Evolutionary conservation across 2,113 vertebrate genomes (phyloP).

Genomic region (Dermatemys mawii): DNA sequence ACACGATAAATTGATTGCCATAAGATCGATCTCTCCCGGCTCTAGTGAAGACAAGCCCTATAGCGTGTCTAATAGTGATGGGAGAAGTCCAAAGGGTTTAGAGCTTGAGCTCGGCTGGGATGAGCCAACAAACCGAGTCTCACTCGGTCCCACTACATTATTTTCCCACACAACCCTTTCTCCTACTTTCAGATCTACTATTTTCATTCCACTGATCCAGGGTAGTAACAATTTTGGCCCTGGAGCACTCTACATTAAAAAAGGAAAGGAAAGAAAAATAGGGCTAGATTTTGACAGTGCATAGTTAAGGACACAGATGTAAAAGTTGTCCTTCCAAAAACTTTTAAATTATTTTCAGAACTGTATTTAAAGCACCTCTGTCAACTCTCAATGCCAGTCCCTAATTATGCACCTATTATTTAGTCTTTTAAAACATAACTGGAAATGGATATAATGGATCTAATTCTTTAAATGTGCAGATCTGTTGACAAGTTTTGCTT

Average conservation of each 20-base stretch:
- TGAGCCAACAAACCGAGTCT: not conserved
- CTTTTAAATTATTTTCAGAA: conserved; percentile 18
- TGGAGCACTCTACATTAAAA: not conserved
- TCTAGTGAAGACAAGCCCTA: too few relatives aligned
- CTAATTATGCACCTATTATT: not conserved
- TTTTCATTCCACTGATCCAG: not conserved
- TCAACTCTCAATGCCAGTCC: not conserved
- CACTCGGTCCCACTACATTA: not conserved
- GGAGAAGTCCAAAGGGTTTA: not conserved
- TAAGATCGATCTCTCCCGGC: too few relatives aligned
- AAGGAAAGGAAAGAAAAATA: not conserved
- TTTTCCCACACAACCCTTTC: not conserved
- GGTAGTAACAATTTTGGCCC: not conserved
- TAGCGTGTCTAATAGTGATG: not conserved
- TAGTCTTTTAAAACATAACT: not conserved
- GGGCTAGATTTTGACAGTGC: not conserved
- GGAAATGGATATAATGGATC: not conserved
- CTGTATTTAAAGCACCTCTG: not conserved
- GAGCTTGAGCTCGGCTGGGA: not conserved
- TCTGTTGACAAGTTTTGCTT: not conserved
- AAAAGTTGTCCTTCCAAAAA: not conserved
- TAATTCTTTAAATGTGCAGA: not conserved
- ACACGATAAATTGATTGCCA: too few relatives aligned
- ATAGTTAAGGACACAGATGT: not conserved
- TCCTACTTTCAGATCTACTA: not conserved